These are phyloP conservation scores for Gavia stellata DNA, from an alignment of 2,113 vertebrate genomes.

Conservation along the genomic window DNA sequence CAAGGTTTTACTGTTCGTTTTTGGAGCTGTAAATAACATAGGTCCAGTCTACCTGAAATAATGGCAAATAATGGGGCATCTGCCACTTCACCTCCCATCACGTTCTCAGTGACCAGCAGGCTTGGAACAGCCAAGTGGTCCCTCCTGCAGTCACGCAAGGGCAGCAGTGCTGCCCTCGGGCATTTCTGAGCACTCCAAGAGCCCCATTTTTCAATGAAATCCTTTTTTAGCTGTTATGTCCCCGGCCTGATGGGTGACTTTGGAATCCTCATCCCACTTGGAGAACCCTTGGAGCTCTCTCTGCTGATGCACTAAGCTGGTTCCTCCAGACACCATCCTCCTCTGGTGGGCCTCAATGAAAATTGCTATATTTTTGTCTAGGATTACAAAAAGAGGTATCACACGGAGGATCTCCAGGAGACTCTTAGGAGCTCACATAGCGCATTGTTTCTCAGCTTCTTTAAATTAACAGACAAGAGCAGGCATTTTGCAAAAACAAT, in stretches of 20 bases:
- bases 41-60: conserved; percentile 22
- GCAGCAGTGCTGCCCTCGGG: not conserved
- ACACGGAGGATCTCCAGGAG: not conserved
- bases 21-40: not conserved
- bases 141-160: not conserved
- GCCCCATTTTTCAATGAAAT: not conserved
- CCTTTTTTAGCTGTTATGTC: not conserved
- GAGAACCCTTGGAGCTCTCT: not conserved
- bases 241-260: not conserved
- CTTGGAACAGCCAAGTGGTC: not conserved
- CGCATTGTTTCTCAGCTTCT: not conserved
- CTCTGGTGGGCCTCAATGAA: not conserved
- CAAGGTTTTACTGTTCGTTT: not conserved
- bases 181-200: not conserved
- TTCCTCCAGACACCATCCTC: not conserved
- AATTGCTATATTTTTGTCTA: fast-evolving
- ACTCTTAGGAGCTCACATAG: not conserved
- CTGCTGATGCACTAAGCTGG: not conserved
- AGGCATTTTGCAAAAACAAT: not conserved
- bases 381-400: not conserved
- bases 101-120: not conserved
- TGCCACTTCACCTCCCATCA: not conserved
- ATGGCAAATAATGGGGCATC: not conserved
- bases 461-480: not conserved
- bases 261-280: not conserved